These are phyloP conservation scores for Sphaeramia orbicularis DNA, from an alignment of 2,797 vertebrate species.

Conservation along the genomic window DNA sequence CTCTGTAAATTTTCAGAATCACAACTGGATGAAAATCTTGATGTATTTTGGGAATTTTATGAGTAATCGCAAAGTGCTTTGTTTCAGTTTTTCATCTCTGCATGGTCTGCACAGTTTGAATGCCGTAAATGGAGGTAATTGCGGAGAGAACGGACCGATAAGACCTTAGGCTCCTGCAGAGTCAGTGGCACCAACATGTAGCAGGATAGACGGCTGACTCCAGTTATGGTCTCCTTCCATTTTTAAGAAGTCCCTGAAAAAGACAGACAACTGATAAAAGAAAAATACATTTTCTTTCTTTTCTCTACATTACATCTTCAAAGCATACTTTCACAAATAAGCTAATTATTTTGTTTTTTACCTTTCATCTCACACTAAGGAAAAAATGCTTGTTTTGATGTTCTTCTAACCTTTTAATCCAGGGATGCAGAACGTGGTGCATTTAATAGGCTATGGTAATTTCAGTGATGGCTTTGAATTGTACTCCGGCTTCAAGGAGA, in stretches of 20 bases:
- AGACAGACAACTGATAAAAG: conserved; percentile 67
- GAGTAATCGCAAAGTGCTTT: conserved; percentile 34
- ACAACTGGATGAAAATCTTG: conserved; percentile 10
- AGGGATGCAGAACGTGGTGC: conserved; percentile 36
- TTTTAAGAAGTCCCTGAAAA: conserved; percentile 52
- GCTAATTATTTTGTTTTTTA: conserved; percentile 79
- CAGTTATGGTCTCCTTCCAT: conserved; percentile 53
- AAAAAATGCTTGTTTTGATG: conserved; percentile 76
- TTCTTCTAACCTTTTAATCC: conserved; percentile 72
- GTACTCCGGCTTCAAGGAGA: conserved; percentile 70
- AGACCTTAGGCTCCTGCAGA: conserved; percentile 62
- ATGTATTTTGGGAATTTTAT: conserved; percentile 23
- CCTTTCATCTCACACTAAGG: conserved; percentile 74
- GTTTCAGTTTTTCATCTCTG: conserved; percentile 47
- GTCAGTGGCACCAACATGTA: conserved; percentile 52
- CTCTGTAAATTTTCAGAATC: background rate
- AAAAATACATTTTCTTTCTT: conserved; percentile 63
- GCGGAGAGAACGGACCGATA: conserved; percentile 58
- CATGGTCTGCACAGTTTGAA: conserved; percentile 53
- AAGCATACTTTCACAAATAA: conserved; percentile 77
- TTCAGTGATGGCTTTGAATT: conserved; percentile 72
- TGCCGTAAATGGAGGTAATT: conserved; percentile 75
- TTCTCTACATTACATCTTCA: conserved; percentile 66
- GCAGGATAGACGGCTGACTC: conserved; percentile 43
- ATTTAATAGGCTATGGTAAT: conserved; percentile 73